These are phyloP conservation scores for Eupithecia centaureata DNA, from an alignment of 2,888 invertebrate genomes.

Conservation along the genomic window DNA sequence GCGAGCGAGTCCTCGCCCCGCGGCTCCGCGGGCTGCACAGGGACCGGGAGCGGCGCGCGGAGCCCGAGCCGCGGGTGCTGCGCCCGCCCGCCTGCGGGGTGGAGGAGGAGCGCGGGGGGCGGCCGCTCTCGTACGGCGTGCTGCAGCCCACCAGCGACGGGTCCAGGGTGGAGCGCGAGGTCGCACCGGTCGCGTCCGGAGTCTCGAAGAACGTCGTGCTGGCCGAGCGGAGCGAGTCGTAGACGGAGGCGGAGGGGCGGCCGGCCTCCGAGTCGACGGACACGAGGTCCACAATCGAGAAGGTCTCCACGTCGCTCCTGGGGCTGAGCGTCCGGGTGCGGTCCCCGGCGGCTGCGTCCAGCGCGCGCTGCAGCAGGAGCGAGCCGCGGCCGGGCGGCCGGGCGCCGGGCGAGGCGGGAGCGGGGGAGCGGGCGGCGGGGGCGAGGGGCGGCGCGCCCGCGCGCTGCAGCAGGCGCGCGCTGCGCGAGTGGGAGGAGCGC, in stretches of 20 bases:
- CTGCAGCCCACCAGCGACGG: conserved; percentile 56
- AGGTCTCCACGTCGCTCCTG: conserved; percentile 59
- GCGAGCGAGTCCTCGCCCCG: conserved; percentile 57
- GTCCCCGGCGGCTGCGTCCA: conserved; percentile 48
- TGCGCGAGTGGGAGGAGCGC: conserved; percentile 58
- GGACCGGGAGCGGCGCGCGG: conserved; percentile 63
- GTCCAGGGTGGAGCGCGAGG: conserved; percentile 54
- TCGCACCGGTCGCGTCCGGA: conserved; percentile 41
- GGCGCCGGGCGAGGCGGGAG: not conserved
- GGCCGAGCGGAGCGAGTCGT: conserved; percentile 58
- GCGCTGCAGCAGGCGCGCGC: conserved; percentile 55
- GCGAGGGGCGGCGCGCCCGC: conserved; percentile 39
- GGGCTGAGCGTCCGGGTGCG: conserved; percentile 54
- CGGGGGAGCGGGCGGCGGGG: not conserved
- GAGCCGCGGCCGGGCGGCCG: conserved; percentile 47
- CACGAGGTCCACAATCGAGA: conserved; percentile 73
- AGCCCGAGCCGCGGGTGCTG: conserved; percentile 8
- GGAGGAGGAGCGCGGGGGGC: conserved; percentile 16
- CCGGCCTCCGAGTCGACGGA: conserved; percentile 59
- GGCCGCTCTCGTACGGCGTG: conserved; percentile 56
- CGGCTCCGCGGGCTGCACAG: conserved; percentile 58
- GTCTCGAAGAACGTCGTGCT: conserved; percentile 54
- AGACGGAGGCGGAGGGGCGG: conserved; percentile 49
- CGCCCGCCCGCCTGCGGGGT: conserved; percentile 53
- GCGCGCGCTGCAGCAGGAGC: conserved; percentile 54